These are phyloP conservation scores for Equus przewalskii DNA, from an alignment of 2,113 vertebrate genomes.

Conservation along the genomic window DNA sequence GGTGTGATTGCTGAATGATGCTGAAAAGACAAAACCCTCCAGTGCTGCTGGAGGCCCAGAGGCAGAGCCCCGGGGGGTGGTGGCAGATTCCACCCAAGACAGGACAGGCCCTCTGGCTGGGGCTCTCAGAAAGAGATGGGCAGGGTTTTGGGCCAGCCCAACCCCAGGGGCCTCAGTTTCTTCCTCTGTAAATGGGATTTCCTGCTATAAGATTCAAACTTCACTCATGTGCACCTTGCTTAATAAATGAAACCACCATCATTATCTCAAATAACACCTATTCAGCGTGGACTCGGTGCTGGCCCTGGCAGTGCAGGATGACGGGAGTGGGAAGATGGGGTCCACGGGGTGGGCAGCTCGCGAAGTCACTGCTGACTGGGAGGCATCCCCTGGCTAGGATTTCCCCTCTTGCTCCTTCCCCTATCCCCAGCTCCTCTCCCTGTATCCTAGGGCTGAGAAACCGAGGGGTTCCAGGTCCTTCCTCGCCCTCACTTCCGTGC, in stretches of 20 bases:
- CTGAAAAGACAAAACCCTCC: neutral
- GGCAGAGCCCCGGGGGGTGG: neutral
- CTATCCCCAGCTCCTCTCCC: neutral
- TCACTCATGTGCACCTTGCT: neutral
- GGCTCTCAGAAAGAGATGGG: neutral
- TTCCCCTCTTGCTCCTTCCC: neutral
- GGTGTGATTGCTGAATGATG: neutral
- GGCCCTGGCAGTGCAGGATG: neutral
- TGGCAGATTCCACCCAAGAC: neutral
- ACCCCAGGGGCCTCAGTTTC: neutral
- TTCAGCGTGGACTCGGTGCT: accelerated
- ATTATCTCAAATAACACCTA: neutral
- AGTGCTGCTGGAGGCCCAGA: neutral
- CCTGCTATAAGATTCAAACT: neutral
- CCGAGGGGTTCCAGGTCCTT: neutral
- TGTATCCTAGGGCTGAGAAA: neutral
- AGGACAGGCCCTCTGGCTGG: neutral
- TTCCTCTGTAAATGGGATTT: neutral
- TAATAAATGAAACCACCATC: neutral
- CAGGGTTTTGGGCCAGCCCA: neutral
- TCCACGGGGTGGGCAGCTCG: neutral
- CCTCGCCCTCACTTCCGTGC: neutral
- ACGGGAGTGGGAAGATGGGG: neutral
- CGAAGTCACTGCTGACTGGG: neutral
- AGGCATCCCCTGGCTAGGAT: neutral